Percentiles rank a stretch among this genome's conserved stretches.
Evolutionary conservation across 2,888 invertebrate species (phyloP).

Genomic region (Parnassius mnemosyne): DNA sequence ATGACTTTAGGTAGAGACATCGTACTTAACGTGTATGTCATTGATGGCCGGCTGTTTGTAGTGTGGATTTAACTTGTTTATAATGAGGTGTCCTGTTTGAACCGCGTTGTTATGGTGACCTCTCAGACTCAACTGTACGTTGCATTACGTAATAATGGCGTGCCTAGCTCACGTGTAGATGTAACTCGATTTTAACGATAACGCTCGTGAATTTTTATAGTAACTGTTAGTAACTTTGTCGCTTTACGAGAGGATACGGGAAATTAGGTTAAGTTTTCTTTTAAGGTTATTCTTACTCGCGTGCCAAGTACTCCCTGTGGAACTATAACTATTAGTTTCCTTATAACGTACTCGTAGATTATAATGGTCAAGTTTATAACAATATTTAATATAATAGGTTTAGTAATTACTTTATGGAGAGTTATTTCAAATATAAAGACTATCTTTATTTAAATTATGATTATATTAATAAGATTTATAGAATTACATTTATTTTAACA

Average conservation of each 20-base stretch:
- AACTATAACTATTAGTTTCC: not conserved
- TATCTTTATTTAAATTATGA: no score
- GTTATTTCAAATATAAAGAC: no score
- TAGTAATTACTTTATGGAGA: no score
- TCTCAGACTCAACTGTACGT: conserved; percentile 31
- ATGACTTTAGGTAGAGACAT: not conserved
- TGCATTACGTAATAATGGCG: conserved; percentile 46
- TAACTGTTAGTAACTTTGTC: conserved; percentile 39
- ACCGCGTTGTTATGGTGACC: conserved; percentile 45
- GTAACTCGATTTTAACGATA: conserved; percentile 35
- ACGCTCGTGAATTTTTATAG: conserved; percentile 40
- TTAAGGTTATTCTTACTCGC: conserved; percentile 17
- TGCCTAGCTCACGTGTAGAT: conserved; percentile 44
- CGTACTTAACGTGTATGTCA: conserved; percentile 17
- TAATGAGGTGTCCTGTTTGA: conserved; percentile 38
- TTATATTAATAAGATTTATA: no score
- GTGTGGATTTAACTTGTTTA: conserved; percentile 29
- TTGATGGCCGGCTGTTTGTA: conserved; percentile 28
- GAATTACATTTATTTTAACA: no score
- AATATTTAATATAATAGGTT: no score
- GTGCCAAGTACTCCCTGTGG: conserved; percentile 2
- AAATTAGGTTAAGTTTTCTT: conserved; percentile 36
- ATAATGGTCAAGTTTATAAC: no score
- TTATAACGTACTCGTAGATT: not conserved
- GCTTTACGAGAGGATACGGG: conserved; percentile 17